A percentile compares a stretch with the other conserved stretches of the same genome.
phyloP scores from a whole-genome alignment of 2,113 vertebrate genomes.

The Chiloscyllium plagiosum region DNA sequence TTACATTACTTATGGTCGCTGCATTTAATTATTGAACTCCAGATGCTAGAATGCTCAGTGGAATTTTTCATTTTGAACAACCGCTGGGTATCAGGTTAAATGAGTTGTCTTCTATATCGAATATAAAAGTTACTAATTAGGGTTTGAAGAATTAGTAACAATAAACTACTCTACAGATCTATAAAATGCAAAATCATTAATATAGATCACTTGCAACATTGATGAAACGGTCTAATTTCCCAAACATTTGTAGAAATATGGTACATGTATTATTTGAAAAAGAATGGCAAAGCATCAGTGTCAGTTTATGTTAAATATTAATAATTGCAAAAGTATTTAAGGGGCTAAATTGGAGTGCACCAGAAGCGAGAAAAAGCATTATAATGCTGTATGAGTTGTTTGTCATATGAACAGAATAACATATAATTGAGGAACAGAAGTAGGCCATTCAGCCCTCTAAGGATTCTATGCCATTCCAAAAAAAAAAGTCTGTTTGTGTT shows the following conservation, averaged over 20 bases:
- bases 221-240: not conserved
- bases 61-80: constrained; percentile 20
- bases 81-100: constrained; percentile 25
- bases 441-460: no score
- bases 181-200: not conserved
- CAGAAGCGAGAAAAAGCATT: not conserved
- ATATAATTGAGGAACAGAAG: no score
- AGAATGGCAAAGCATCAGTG: not conserved
- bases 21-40: constrained; percentile 35
- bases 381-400: not conserved
- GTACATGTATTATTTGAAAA: not conserved
- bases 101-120: not conserved
- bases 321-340: not conserved
- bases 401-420: no score
- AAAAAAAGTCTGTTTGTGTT: no score
- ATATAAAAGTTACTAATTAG: constrained; percentile 20
- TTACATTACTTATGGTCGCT: constrained; percentile 23
- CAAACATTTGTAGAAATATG: no score
- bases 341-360: not conserved
- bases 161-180: not conserved
- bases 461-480: no score
- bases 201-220: not conserved
- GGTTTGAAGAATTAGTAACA: not conserved
- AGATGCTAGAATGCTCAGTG: constrained; percentile 14
- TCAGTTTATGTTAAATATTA: not conserved